Evolutionary conservation across 2,888 invertebrate species (phyloP).

Genomic region (Teleiodes luculella): DNA sequence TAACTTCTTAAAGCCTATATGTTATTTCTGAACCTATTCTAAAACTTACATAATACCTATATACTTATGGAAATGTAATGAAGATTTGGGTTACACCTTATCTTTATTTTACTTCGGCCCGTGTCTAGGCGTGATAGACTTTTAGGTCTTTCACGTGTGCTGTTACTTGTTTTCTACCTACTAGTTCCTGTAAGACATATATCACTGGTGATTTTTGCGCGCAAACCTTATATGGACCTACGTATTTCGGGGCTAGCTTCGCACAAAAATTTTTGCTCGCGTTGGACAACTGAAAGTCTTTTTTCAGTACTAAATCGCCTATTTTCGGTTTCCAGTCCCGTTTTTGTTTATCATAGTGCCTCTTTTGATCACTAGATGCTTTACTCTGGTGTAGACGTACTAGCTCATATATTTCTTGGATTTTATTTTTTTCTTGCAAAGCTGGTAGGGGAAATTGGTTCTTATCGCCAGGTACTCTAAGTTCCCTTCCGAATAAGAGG

Average conservation of each 20-base stretch:
- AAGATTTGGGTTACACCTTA: no score
- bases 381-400: not conserved
- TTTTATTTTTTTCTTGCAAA: not conserved
- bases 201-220: not conserved
- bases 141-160: not conserved
- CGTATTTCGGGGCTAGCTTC: not conserved
- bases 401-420: not conserved
- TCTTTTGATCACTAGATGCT: not conserved
- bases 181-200: not conserved
- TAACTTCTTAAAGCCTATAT: no score
- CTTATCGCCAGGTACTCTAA: conserved; percentile 4
- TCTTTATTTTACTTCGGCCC: no score
- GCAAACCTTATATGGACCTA: not conserved
- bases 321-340: not conserved
- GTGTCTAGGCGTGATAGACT: no score
- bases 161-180: not conserved
- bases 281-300: not conserved
- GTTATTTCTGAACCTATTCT: no score
- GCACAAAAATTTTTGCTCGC: not conserved
- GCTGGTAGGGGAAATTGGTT: conserved; percentile 1
- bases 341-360: not conserved
- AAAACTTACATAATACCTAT: no score
- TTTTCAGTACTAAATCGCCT: not conserved
- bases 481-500: conserved; percentile 23
- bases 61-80: no score